Evolutionary conservation across 2,888 invertebrate species (phyloP).

Genomic region (Schizaphis graminum): DNA sequence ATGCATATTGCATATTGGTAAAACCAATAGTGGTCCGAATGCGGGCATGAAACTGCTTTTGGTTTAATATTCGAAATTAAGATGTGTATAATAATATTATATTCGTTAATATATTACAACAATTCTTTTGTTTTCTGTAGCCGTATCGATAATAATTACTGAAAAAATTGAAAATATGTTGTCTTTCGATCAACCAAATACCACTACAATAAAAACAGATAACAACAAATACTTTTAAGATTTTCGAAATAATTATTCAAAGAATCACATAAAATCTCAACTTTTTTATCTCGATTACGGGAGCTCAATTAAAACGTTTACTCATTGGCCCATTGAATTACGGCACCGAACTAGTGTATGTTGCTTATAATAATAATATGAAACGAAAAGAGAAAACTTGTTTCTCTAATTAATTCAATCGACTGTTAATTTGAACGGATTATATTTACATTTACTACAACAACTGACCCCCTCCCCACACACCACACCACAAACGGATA

Average conservation of each 20-base stretch:
- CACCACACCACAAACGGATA: background rate
- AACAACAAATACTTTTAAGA: background rate
- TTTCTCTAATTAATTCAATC: conserved; percentile 42
- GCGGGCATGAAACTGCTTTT: background rate
- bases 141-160: background rate
- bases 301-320: background rate
- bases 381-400: conserved; percentile 51
- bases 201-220: background rate
- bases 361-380: background rate
- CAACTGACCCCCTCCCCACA: background rate
- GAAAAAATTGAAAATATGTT: background rate
- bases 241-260: background rate
- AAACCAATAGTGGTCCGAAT: background rate
- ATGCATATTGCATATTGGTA: background rate
- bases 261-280: background rate
- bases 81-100: background rate
- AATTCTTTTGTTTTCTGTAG: background rate
- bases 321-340: background rate
- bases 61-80: background rate
- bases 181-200: background rate
- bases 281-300: background rate
- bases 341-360: background rate
- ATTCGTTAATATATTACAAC: background rate
- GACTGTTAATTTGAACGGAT: conserved; percentile 48
- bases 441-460: conserved; percentile 35